These are phyloP conservation scores for Sipha maydis DNA, from an alignment of 2,888 invertebrate species.

Conservation along the genomic window DNA sequence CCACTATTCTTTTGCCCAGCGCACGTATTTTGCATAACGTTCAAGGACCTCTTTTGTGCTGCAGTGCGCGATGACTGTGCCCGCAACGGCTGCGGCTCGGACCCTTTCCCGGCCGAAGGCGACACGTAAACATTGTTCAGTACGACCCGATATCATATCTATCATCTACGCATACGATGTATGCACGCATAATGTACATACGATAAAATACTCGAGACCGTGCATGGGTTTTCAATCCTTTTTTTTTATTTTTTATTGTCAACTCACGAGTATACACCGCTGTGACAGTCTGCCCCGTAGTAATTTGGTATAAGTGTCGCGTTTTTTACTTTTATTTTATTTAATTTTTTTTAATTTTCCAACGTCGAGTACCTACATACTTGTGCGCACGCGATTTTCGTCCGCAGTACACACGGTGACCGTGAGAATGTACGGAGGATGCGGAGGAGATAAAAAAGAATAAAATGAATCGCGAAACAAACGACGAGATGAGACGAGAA, in stretches of 20 bases:
- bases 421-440: constrained; percentile 10
- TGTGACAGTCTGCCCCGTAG: no score
- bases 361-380: background rate
- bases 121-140: background rate
- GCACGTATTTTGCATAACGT: constrained; percentile 15
- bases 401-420: background rate
- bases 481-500: background rate
- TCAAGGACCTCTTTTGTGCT: background rate
- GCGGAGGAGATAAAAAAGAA: background rate
- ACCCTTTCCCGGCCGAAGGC: constrained; percentile 17
- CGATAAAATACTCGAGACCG: background rate
- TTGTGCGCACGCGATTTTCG: background rate
- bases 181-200: no score
- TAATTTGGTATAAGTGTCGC: no score
- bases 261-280: no score
- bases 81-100: constrained; percentile 14
- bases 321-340: no score
- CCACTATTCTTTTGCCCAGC: constrained; percentile 32
- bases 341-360: no score
- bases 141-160: background rate
- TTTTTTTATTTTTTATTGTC: background rate
- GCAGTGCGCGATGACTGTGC: background rate
- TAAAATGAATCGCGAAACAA: background rate
- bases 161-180: background rate
- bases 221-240: background rate